A percentile compares a stretch with the other conserved stretches of the same genome.
phyloP scores from a whole-genome alignment of 2,113 vertebrate genomes.

The Sphyrna mokarran region DNA sequence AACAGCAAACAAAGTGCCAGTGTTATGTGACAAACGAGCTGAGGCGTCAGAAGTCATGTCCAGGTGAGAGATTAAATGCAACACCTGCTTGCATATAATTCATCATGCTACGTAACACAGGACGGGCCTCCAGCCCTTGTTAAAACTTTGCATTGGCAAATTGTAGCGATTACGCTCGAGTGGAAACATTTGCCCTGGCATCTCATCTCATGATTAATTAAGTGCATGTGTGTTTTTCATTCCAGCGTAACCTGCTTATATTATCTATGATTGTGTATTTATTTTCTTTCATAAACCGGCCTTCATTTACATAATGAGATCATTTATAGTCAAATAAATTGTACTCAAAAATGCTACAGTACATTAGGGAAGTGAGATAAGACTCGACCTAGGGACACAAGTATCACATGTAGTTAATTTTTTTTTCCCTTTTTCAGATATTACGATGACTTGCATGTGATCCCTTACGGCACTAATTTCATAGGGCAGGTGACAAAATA shows the following conservation, averaged over 20 bases:
- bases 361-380: background rate
- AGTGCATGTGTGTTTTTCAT: constrained; percentile 11
- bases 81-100: background rate
- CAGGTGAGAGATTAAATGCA: background rate
- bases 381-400: background rate
- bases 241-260: constrained; percentile 27
- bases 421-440: background rate
- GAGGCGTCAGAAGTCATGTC: background rate
- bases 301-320: constrained; percentile 29
- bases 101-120: background rate
- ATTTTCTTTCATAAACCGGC: constrained; percentile 2
- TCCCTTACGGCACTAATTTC: background rate
- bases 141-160: constrained; percentile 12
- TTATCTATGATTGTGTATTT: constrained; percentile 31
- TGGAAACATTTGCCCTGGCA: constrained; percentile 18
- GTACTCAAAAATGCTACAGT: background rate
- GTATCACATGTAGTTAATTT: background rate
- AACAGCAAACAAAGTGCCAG: background rate
- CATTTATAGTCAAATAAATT: background rate
- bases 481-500: background rate
- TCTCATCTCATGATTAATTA: constrained; percentile 30
- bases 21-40: background rate
- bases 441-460: background rate
- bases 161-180: background rate
- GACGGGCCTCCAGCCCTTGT: background rate